Evolutionary conservation across 2,113 vertebrate species (phyloP).

Genomic region (Raja brachyura): DNA sequence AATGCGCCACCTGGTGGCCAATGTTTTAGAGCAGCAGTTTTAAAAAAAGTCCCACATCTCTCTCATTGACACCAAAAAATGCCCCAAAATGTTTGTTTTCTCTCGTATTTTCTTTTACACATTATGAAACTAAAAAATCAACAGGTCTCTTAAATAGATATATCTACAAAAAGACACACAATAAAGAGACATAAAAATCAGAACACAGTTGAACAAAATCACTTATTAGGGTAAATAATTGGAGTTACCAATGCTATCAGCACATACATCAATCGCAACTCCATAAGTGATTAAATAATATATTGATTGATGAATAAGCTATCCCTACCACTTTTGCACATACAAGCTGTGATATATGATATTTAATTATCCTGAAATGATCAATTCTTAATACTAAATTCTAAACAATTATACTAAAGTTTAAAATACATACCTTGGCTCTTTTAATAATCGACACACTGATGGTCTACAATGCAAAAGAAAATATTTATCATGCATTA

Average conservation of each 20-base stretch:
- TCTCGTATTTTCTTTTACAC: too few relatives aligned
- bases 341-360: background rate
- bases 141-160: background rate
- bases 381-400: background rate
- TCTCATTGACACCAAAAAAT: background rate
- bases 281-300: background rate
- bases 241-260: background rate
- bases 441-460: constrained; percentile 72
- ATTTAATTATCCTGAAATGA: background rate
- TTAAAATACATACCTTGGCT: constrained; percentile 62
- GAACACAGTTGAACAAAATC: background rate
- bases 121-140: background rate
- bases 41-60: background rate
- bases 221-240: background rate
- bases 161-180: background rate
- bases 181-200: background rate
- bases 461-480: constrained; percentile 59
- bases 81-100: background rate
- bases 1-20: background rate
- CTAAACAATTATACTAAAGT: background rate
- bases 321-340: background rate
- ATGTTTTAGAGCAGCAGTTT: background rate
- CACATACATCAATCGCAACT: background rate
- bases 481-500: background rate
- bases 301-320: background rate